Percentiles rank a stretch among this genome's conserved stretches.
Evolutionary conservation across 2,113 vertebrate species (phyloP).

Genomic region (Tachysurus fulvidraco): DNA sequence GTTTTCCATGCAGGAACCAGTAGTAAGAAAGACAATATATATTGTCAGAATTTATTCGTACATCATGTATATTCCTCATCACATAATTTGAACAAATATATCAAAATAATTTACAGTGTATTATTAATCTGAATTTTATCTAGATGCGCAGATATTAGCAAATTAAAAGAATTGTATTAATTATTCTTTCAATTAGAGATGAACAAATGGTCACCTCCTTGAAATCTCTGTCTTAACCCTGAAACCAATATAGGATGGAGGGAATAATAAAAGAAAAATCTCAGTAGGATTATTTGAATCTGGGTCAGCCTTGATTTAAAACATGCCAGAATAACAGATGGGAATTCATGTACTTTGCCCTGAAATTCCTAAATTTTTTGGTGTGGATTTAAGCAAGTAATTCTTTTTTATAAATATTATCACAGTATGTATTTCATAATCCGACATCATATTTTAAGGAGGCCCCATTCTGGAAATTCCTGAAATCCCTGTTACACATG

Average conservation of each 20-base stretch:
- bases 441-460: neutral
- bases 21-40: neutral
- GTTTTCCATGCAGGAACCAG: too few species aligned
- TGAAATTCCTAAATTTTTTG: neutral
- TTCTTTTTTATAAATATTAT: neutral
- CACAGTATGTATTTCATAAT: neutral
- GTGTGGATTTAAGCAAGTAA: neutral
- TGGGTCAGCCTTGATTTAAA: conserved; percentile 35
- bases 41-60: neutral
- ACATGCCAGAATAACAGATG: conserved; percentile 20
- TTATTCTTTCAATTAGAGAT: neutral
- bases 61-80: neutral
- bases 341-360: conserved; percentile 11
- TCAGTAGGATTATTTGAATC: conserved; percentile 40
- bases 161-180: neutral
- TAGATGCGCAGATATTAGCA: neutral
- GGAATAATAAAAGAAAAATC: conserved; percentile 16
- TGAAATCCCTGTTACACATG: neutral
- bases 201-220: neutral
- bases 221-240: neutral
- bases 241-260: neutral
- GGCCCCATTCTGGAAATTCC: neutral
- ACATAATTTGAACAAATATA: neutral
- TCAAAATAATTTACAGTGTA: neutral
- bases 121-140: neutral